phyloP scores from a whole-genome alignment of 2,113 vertebrate genomes.

The Hemiscyllium ocellatum region DNA sequence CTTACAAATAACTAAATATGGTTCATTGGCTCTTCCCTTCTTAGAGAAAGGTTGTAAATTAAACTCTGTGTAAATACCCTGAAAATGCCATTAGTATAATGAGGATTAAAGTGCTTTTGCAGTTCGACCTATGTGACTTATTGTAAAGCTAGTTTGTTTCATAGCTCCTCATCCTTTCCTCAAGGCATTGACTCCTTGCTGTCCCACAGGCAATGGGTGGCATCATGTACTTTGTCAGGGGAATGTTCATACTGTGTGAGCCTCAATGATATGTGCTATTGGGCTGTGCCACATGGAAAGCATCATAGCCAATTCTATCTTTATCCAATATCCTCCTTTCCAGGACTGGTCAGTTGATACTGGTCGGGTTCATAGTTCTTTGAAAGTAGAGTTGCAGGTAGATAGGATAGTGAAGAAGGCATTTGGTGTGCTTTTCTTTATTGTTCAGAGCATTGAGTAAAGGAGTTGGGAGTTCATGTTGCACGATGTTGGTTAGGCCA shows the following conservation, averaged over 20 bases:
- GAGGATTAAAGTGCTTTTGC: slow-evolving; percentile 36
- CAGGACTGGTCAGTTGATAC: background rate
- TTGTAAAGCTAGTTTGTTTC: background rate
- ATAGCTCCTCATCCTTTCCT: background rate
- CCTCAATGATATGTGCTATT: background rate
- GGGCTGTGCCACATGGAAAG: background rate
- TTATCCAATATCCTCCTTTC: background rate
- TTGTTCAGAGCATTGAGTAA: too few relatives aligned
- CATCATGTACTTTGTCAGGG: background rate
- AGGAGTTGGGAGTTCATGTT: too few relatives aligned
- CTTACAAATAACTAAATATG: slow-evolving; percentile 35
- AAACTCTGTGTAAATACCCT: slow-evolving; percentile 36
- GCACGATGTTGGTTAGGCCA: too few relatives aligned
- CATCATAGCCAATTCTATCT: background rate
- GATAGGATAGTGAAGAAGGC: too few relatives aligned
- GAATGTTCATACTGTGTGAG: background rate
- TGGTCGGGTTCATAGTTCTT: too few relatives aligned
- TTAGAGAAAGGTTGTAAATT: slow-evolving; percentile 31
- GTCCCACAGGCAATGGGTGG: background rate
- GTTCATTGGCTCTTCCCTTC: slow-evolving; percentile 33
- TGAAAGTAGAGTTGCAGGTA: too few relatives aligned
- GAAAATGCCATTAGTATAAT: slow-evolving; percentile 35
- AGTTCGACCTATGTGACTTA: background rate
- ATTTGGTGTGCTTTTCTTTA: too few relatives aligned
- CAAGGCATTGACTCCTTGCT: background rate